Evolutionary conservation across 2,888 invertebrate species (phyloP).

Genomic region (Aporophyla lueneburgensis): DNA sequence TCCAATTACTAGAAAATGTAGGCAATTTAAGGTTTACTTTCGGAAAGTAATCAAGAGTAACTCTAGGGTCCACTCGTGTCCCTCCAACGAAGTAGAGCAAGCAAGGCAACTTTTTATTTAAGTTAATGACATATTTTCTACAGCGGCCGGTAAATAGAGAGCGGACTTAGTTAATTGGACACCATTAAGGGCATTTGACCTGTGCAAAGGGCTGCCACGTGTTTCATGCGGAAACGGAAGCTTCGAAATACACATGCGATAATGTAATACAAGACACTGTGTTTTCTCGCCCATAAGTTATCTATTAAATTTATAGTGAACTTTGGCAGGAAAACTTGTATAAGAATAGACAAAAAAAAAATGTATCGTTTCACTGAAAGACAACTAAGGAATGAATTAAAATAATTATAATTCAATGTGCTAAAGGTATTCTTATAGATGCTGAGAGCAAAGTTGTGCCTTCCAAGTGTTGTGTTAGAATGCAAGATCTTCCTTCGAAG

Average conservation of each 20-base stretch:
- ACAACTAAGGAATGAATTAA: not conserved
- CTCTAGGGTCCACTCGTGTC: conserved; percentile 12
- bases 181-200: conserved; percentile 71
- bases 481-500: not conserved
- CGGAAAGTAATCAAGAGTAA: conserved; percentile 23
- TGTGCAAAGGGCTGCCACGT: conserved; percentile 56
- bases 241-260: not conserved
- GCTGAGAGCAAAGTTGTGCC: not conserved
- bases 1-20: conserved; percentile 31
- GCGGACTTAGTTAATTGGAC: conserved; percentile 69
- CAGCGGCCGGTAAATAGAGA: conserved; percentile 64
- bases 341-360: not conserved
- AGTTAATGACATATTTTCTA: conserved; percentile 62
- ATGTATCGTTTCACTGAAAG: not conserved
- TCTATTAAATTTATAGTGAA: not conserved
- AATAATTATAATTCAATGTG: not conserved
- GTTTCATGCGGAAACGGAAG: not conserved
- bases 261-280: not conserved
- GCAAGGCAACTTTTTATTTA: conserved; percentile 49
- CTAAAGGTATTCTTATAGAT: not conserved
- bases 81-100: conserved; percentile 19
- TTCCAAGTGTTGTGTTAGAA: not conserved
- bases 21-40: conserved; percentile 6
- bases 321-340: not conserved
- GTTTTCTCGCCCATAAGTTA: not conserved